Conservation (phyloP, 2,113 vertebrate species). For the Apaloderma vittatum region DNA sequence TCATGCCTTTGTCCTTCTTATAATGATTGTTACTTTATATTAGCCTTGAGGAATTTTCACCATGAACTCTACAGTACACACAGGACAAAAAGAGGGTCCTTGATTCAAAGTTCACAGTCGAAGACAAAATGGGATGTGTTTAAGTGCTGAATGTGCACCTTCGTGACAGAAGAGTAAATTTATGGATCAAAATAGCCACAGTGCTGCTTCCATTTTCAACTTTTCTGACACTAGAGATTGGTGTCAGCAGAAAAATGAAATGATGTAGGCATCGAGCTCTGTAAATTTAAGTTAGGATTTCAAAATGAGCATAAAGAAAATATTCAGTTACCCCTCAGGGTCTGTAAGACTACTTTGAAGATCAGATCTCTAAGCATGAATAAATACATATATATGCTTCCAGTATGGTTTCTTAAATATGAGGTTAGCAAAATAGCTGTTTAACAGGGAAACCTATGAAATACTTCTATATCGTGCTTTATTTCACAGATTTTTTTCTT, state of each 20-base stretch:
- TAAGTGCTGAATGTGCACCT: conserved; percentile 2
- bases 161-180: not conserved
- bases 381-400: conserved; percentile 26
- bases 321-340: not conserved
- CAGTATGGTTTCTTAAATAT: not conserved
- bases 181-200: not conserved
- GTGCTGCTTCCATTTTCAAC: conserved; percentile 6
- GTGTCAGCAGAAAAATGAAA: conserved; percentile 16
- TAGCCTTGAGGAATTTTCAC: not conserved
- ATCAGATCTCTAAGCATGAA: conserved; percentile 17
- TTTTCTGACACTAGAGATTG: not conserved
- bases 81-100: not conserved
- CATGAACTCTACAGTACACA: not conserved
- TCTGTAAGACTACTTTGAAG: conserved; percentile 37
- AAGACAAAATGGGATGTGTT: not conserved
- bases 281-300: conserved; percentile 54
- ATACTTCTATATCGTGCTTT: not conserved
- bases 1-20: not conserved
- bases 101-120: not conserved
- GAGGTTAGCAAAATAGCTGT: not conserved
- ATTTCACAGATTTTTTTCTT: not conserved
- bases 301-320: conserved; percentile 46
- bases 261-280: not conserved
- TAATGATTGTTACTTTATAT: not conserved
- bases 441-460: conserved; percentile 42